These are phyloP conservation scores for Gymnopithys bicolor DNA, from an alignment of 2,797 vertebrate species.

Conservation along the genomic window DNA sequence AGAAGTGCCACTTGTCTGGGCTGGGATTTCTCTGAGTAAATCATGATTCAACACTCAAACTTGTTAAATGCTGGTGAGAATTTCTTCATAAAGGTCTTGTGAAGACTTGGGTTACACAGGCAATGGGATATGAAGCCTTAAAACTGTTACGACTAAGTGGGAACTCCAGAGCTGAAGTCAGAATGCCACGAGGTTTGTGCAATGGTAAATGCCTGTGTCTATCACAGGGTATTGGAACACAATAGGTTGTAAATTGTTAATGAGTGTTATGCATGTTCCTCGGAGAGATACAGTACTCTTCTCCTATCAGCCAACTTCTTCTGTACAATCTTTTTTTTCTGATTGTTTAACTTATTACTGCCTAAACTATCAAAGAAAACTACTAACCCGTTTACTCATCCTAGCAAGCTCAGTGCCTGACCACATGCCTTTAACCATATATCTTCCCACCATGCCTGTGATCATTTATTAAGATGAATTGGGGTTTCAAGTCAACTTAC, in stretches of 20 bases:
- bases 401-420: neutral
- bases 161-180: neutral
- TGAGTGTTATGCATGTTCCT: neutral
- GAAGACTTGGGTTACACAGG: neutral
- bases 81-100: neutral
- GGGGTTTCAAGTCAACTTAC: neutral
- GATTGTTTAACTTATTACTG: neutral
- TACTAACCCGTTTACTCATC: neutral
- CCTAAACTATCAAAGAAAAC: neutral
- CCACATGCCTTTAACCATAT: neutral
- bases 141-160: neutral
- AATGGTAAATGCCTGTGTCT: neutral
- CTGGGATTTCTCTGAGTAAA: neutral
- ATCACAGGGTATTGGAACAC: neutral
- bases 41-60: neutral
- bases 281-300: neutral
- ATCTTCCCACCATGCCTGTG: neutral
- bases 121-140: neutral
- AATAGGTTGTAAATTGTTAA: neutral
- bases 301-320: neutral
- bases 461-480: neutral
- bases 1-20: neutral
- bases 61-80: neutral
- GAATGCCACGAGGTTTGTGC: neutral
- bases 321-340: neutral